Percentiles rank a stretch among this genome's conserved stretches.
phyloP scores from a whole-genome alignment of 1,140 invertebrate genomes.

The Penaeus japonicus region DNA sequence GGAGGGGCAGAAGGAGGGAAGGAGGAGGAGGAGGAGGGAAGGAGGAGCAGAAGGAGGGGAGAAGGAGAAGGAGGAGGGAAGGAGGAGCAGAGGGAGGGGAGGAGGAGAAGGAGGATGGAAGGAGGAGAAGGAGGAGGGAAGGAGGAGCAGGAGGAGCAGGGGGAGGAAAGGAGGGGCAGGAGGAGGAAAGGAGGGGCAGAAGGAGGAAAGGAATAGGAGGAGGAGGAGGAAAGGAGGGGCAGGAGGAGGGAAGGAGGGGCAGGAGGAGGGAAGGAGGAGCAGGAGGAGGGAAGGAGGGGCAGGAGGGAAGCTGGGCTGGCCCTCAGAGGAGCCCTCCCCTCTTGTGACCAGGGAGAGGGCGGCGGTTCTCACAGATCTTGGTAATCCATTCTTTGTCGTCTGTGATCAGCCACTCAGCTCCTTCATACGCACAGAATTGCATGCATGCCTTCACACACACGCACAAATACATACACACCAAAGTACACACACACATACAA shows the following conservation, averaged over 20 bases:
- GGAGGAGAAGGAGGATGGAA: background rate
- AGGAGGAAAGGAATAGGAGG: background rate
- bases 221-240: background rate
- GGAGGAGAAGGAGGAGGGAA: background rate
- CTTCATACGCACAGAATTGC: no score
- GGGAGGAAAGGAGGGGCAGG: background rate
- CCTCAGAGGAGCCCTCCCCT: no score
- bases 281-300: background rate
- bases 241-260: background rate
- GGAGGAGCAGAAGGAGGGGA: background rate
- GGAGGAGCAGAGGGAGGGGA: background rate
- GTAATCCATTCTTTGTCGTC: no score
- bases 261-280: background rate
- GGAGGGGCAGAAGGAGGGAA: background rate
- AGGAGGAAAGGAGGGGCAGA: background rate
- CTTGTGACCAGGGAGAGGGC: no score
- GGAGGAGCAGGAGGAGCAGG: background rate
- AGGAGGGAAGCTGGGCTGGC: background rate
- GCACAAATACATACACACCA: no score
- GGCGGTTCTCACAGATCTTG: rapidly evolving
- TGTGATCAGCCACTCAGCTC: no score
- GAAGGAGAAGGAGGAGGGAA: background rate
- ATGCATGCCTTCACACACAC: no score
- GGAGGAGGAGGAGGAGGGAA: background rate
- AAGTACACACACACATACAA: no score